phyloP scores from a whole-genome alignment of 2,888 invertebrate genomes.

The Ormyrus nitidulus region DNA sequence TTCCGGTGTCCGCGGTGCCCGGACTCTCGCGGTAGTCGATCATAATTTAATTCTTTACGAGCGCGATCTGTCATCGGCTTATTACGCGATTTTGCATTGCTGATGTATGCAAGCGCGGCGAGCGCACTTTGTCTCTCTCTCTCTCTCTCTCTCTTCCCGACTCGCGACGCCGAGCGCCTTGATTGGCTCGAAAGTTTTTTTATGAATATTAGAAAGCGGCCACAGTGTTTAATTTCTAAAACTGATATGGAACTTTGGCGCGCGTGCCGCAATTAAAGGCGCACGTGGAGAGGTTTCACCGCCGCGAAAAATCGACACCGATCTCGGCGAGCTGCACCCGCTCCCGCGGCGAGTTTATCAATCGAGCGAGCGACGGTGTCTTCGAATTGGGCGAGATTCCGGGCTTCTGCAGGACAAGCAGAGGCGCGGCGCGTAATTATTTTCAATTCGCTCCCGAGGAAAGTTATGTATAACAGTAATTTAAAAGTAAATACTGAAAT shows the following conservation, averaged over 20 bases:
- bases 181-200: slow-evolving; percentile 41
- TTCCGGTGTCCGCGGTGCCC: not conserved
- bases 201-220: slow-evolving; percentile 42
- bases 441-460: not conserved
- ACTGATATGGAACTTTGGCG: slow-evolving; percentile 21
- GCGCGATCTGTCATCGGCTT: slow-evolving; percentile 36
- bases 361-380: too few species aligned
- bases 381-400: too few species aligned
- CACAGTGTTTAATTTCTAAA: slow-evolving; percentile 39
- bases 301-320: too few species aligned
- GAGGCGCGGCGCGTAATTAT: not conserved
- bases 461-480: not conserved
- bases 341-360: too few species aligned
- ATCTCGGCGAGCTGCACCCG: too few species aligned
- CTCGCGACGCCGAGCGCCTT: not conserved
- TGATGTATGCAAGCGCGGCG: slow-evolving; percentile 8
- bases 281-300: too few species aligned
- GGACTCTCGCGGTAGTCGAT: slow-evolving; percentile 2
- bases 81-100: slow-evolving; percentile 35
- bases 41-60: slow-evolving; percentile 25
- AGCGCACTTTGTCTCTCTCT: slow-evolving; percentile 15
- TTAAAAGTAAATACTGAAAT: slow-evolving; percentile 1
- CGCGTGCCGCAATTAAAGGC: too few species aligned
- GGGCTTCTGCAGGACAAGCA: too few species aligned
- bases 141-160: too few species aligned